phyloP scores from a whole-genome alignment of 2,113 vertebrate genomes.

The Butorides virescens region DNA sequence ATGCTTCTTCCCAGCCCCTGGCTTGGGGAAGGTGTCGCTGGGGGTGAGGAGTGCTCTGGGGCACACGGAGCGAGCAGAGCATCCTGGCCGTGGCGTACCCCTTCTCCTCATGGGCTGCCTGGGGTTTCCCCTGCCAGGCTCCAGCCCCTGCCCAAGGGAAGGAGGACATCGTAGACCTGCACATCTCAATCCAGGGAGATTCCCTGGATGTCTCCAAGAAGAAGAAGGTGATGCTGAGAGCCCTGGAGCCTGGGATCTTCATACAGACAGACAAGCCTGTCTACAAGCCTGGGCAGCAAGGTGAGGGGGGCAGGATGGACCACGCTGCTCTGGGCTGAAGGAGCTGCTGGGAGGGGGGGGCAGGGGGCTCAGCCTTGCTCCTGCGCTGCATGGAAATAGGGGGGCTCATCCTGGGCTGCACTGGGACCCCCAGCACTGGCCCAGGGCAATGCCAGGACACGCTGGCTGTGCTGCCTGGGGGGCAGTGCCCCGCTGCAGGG shows the following conservation, averaged over 20 bases:
- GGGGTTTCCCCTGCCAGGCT: not conserved
- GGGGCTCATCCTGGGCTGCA: not conserved
- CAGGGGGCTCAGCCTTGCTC: not conserved
- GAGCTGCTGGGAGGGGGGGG: not conserved
- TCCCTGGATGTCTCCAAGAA: not conserved
- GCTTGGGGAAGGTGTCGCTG: not conserved
- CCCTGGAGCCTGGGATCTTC: not conserved
- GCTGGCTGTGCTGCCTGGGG: not conserved
- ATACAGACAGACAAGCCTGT: constrained; percentile 41
- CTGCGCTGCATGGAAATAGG: not conserved
- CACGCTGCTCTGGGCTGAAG: not conserved
- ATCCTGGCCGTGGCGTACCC: not conserved
- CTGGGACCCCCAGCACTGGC: not conserved
- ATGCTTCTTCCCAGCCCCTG: not conserved
- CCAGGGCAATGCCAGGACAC: not conserved
- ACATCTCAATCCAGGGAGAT: not conserved
- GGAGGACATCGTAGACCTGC: not conserved
- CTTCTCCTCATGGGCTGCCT: not conserved
- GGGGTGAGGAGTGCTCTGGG: not conserved
- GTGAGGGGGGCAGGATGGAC: not conserved
- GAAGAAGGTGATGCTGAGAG: not conserved
- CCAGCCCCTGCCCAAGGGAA: not conserved
- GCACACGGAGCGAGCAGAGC: not conserved
- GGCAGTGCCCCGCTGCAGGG: not conserved
- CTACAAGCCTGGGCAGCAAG: constrained; percentile 47